Conservation (phyloP, 2,797 vertebrate genomes). For the Spatula versicolor region DNA sequence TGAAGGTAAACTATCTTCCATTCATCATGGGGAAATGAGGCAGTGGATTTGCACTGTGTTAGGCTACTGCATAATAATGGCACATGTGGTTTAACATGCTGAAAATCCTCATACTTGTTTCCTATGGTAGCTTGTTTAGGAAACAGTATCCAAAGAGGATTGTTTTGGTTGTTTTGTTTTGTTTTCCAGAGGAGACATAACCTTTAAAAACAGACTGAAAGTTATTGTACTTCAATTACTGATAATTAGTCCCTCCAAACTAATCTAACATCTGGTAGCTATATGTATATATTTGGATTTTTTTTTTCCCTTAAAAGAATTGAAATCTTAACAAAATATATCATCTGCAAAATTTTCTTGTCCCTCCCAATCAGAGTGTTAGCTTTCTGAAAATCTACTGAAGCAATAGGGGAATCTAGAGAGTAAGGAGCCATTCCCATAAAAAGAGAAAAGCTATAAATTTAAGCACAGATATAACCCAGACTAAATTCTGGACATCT, state of each 20-base stretch:
- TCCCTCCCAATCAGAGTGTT: neutral
- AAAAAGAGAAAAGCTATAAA: neutral
- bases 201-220: neutral
- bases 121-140: neutral
- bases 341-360: neutral
- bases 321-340: neutral
- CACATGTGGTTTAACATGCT: neutral
- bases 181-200: neutral
- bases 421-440: neutral
- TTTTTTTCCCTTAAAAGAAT: neutral
- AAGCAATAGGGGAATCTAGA: neutral
- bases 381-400: neutral
- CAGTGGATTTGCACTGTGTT: neutral
- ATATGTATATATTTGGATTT: neutral
- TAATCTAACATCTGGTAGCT: neutral
- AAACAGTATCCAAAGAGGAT: neutral
- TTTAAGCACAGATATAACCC: neutral
- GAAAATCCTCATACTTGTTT: neutral
- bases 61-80: neutral
- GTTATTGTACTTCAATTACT: neutral
- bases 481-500: neutral
- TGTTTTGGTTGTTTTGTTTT: neutral
- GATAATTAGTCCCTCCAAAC: neutral
- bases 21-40: neutral
- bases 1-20: neutral